Percentiles rank a stretch among this genome's conserved stretches.
phyloP scores from a whole-genome alignment of 2,888 invertebrate species.

The Lithophane semibrunnea region DNA sequence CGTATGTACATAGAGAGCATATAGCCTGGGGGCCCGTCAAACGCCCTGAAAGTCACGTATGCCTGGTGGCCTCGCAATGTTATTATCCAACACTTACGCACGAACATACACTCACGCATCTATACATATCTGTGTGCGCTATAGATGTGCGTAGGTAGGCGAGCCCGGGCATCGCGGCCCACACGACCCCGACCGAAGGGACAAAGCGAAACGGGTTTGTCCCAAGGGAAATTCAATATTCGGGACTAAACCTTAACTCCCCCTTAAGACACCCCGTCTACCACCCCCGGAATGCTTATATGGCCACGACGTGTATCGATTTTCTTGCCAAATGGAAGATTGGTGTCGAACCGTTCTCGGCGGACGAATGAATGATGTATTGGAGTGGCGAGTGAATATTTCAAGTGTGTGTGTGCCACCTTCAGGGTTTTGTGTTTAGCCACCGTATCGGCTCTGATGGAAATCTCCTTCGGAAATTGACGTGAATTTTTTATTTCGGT shows the following conservation, averaged over 20 bases:
- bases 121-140: slow-evolving; percentile 67
- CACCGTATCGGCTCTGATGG: slow-evolving; percentile 85
- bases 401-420: slow-evolving; percentile 82
- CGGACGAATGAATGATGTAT: slow-evolving; percentile 90
- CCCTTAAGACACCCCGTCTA: slow-evolving; percentile 89
- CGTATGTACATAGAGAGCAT: slow-evolving; percentile 75
- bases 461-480: slow-evolving; percentile 84
- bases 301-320: slow-evolving; percentile 91
- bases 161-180: slow-evolving; percentile 88
- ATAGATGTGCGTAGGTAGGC: slow-evolving; percentile 74
- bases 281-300: slow-evolving; percentile 90
- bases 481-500: slow-evolving; percentile 88
- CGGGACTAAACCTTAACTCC: slow-evolving; percentile 91
- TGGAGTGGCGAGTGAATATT: slow-evolving; percentile 87
- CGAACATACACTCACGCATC: slow-evolving; percentile 77
- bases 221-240: slow-evolving; percentile 91
- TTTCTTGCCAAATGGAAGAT: slow-evolving; percentile 91
- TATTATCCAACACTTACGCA: slow-evolving; percentile 90
- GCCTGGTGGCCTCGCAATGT: slow-evolving; percentile 88
- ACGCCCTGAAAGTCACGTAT: slow-evolving; percentile 89
- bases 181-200: slow-evolving; percentile 90
- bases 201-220: slow-evolving; percentile 91
- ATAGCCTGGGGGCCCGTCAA: slow-evolving; percentile 87
- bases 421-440: slow-evolving; percentile 84
- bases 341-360: slow-evolving; percentile 89